Evolutionary conservation across 2,797 vertebrate species (phyloP), one percentile per base, ranked within the genome.

Genomic region (Momotus momota): DNA sequence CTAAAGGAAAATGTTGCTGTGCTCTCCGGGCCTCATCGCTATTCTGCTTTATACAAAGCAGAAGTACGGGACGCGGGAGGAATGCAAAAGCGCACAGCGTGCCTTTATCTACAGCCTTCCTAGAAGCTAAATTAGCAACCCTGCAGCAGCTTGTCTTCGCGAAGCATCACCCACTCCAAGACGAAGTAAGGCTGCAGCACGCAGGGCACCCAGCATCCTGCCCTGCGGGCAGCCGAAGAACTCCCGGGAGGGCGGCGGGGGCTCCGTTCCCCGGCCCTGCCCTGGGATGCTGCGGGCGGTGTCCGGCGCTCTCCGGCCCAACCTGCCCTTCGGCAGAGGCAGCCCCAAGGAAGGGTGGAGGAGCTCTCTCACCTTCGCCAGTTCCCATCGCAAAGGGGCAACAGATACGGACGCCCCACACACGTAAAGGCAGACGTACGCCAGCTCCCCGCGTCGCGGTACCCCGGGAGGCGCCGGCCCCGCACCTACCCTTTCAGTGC

Each of bases 401-500:
- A 29, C 3, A 7, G 27, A 18, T 18, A 1, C 0, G 55, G 64
- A 40, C 1, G 22, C n/a, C 17, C 5, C 27, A 31, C 27, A 4
- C 17, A 6, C 18, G 14, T 9, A 5, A 26, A 13, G 71, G 6
- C 31, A 49, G 69, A 26, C 4, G 72, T 2, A 10, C 55, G 35
- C 64, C 60, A 60, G 51, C 75, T n/a, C 27, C 69, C 64, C 31
- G 29, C n/a, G n/a, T 80, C 38, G 27, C 77, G 25, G 52, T 23
- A 21, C 17, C 57, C 38, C 67, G 20, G 69, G 33, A 57, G 33
- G 21, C 46, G 27, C n/a, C 45, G 35, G 23, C 41, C 49, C 83
- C 70, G 64, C 86, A 70, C 73, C 98, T 99, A 99, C 99, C 99
- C 99, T 98, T 99, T 99, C 55, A 99, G 99, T 52, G 98, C 98